phyloP scores from a whole-genome alignment of 2,888 invertebrate species.

The Augochlorella aurata region DNA sequence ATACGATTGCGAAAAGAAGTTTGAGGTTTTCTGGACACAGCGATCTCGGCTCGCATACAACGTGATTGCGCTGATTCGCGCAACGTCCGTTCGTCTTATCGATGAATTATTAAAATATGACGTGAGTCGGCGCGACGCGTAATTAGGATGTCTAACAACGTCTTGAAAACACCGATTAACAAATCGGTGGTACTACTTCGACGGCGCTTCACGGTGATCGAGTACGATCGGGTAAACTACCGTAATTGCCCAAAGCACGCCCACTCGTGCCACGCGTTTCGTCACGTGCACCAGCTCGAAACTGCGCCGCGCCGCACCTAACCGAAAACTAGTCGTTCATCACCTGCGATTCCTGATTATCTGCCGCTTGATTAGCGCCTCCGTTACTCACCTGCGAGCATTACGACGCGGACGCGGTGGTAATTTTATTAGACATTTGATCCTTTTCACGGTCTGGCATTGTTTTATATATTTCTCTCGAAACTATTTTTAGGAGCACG shows the following conservation, averaged over 20 bases:
- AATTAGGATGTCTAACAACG: neutral
- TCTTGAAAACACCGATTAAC: slow-evolving; percentile 1
- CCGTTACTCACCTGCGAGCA: too few species aligned
- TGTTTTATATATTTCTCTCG: too few species aligned
- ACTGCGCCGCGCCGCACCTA: neutral
- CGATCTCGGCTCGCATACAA: slow-evolving; percentile 2
- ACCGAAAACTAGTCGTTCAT: neutral
- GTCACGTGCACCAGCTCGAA: slow-evolving; percentile 3
- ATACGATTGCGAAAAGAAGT: slow-evolving; percentile 56
- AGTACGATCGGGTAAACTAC: neutral
- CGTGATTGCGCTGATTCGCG: slow-evolving; percentile 35
- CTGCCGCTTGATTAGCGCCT: too few species aligned
- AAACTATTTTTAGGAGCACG: too few species aligned
- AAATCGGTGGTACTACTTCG: neutral
- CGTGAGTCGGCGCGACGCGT: neutral
- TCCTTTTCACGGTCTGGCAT: too few species aligned
- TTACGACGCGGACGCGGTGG: too few species aligned
- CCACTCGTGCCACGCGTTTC: neutral
- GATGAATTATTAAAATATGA: slow-evolving; percentile 40
- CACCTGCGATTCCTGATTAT: too few species aligned
- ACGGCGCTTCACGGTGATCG: neutral
- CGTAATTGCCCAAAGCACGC: slow-evolving; percentile 18
- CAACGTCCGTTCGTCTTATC: slow-evolving; percentile 39
- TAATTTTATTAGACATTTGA: too few species aligned
- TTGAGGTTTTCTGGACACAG: slow-evolving; percentile 44